A percentile compares a stretch with the other conserved stretches of the same genome.
phyloP scores from a whole-genome alignment of 2,888 invertebrate genomes.

The Nemotelus pantherinus region DNA sequence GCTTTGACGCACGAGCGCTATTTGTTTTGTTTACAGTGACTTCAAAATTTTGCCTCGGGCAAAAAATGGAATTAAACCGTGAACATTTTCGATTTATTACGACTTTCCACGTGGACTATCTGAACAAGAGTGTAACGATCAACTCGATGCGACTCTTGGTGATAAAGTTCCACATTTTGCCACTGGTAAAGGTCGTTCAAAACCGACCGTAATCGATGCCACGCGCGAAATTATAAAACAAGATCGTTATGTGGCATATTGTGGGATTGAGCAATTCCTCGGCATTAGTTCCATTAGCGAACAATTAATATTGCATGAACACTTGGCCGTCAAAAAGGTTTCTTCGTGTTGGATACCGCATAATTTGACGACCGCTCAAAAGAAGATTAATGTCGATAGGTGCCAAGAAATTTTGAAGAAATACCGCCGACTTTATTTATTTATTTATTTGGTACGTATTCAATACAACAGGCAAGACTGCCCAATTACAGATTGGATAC shows the following conservation, averaged over 20 bases:
- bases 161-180: conserved; percentile 45
- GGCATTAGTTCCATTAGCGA: conserved; percentile 51
- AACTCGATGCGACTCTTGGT: conserved; percentile 52
- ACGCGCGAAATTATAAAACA: conserved; percentile 32
- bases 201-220: conserved; percentile 38
- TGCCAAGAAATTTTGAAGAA: too few species aligned
- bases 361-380: too few species aligned
- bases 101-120: conserved; percentile 51
- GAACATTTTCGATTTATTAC: conserved; percentile 45
- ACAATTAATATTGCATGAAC: conserved; percentile 51
- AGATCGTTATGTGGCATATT: not conserved
- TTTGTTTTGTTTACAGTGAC: too few species aligned
- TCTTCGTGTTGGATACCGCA: not conserved
- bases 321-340: conserved; percentile 32
- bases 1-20: too few species aligned
- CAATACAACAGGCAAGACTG: too few species aligned
- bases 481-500: too few species aligned
- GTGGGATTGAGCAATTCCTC: conserved; percentile 51
- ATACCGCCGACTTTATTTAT: too few species aligned
- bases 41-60: too few species aligned
- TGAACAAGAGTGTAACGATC: conserved; percentile 52
- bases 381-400: not conserved
- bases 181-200: conserved; percentile 49
- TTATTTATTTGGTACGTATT: too few species aligned
- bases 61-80: too few species aligned